Conservation (phyloP, 2,113 vertebrate genomes). For the Proteles cristata region DNA sequence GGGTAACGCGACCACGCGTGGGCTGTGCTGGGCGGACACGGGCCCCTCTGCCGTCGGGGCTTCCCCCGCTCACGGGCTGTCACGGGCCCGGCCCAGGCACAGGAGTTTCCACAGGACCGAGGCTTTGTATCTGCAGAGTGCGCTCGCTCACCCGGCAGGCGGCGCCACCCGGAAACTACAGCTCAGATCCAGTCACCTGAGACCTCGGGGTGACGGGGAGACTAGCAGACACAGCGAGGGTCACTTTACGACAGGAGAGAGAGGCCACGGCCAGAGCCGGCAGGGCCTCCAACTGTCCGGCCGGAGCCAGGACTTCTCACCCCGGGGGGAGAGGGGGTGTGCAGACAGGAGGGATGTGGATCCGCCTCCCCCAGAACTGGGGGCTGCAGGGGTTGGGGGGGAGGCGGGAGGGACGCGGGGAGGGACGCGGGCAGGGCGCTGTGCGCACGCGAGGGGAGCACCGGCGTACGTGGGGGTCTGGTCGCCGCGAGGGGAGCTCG, state of each 20-base stretch:
- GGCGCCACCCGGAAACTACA: not conserved
- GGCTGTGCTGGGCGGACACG: accelerated
- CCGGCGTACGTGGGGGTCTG: slow-evolving; percentile 70
- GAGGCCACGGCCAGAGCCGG: slow-evolving; percentile 8
- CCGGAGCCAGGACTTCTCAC: not conserved
- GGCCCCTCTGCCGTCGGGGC: not conserved
- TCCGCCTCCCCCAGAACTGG: not conserved
- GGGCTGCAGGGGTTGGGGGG: not conserved
- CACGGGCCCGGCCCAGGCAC: not conserved
- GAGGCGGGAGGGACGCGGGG: not conserved
- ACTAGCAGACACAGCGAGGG: slow-evolving; percentile 40
- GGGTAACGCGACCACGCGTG: not conserved
- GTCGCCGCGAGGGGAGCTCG: slow-evolving; percentile 76
- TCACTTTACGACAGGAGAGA: not conserved
- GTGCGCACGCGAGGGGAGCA: slow-evolving; percentile 82
- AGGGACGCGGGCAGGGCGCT: not conserved
- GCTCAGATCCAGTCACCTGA: slow-evolving; percentile 49
- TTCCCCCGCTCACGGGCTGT: not conserved
- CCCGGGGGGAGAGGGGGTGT: slow-evolving; percentile 16
- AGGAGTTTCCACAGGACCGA: not conserved
- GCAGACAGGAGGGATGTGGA: not conserved
- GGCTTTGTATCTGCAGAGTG: not conserved
- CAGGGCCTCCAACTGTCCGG: slow-evolving; percentile 38
- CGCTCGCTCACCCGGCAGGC: not conserved
- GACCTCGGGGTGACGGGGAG: slow-evolving; percentile 19